A percentile compares a stretch with the other conserved stretches of the same genome.
phyloP scores from a whole-genome alignment of 2,113 vertebrate genomes.

The Sprattus sprattus region DNA sequence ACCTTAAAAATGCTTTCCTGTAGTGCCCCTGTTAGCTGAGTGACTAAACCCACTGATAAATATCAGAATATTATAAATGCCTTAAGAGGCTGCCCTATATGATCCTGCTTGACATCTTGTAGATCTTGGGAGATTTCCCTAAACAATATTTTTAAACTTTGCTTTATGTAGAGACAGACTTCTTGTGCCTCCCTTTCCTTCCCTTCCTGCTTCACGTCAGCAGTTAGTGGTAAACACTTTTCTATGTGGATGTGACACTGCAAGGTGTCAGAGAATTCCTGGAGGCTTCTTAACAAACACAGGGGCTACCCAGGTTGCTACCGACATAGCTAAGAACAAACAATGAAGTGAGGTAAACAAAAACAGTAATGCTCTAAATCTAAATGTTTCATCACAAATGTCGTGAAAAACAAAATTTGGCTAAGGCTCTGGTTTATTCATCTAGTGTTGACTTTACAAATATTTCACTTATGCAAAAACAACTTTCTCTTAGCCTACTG shows the following conservation, averaged over 20 bases:
- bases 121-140: not conserved
- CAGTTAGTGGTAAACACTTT: conserved; percentile 16
- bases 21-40: not conserved
- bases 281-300: not conserved
- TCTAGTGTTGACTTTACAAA: not conserved
- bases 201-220: conserved; percentile 26
- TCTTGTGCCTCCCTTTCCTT: not conserved
- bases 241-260: not conserved
- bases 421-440: not conserved
- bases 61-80: not conserved
- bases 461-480: not conserved
- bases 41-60: not conserved
- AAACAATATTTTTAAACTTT: not conserved
- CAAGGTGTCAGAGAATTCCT: conserved; percentile 1
- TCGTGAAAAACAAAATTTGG: not conserved
- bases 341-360: not conserved
- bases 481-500: not conserved
- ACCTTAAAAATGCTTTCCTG: not conserved
- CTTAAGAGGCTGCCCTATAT: not conserved
- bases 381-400: not conserved
- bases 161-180: conserved; percentile 2
- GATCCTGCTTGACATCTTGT: not conserved
- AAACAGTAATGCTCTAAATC: not conserved
- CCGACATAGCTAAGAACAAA: not conserved
- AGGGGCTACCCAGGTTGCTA: not conserved